phyloP scores from a whole-genome alignment of 2,113 vertebrate species.

The Galemys pyrenaicus region DNA sequence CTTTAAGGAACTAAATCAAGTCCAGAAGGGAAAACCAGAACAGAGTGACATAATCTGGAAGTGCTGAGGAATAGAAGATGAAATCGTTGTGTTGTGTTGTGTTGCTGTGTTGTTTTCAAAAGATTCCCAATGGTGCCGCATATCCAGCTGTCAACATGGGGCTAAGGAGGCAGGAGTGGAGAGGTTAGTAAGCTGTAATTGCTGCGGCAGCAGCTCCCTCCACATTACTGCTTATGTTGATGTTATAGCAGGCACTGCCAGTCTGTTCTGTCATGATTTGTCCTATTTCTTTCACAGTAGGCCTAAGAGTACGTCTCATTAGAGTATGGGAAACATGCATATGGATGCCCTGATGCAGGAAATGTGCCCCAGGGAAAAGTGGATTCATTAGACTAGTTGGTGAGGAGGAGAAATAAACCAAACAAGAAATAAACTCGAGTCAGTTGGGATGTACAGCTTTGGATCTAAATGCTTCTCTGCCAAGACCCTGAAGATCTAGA shows the following conservation, averaged over 20 bases:
- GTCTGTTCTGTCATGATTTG: background rate
- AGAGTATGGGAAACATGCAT: background rate
- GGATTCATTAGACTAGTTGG: background rate
- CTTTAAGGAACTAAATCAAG: background rate
- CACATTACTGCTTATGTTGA: background rate
- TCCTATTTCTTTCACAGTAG: constrained; percentile 46
- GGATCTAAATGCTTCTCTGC: background rate
- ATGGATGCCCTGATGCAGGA: background rate
- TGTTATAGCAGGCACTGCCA: background rate
- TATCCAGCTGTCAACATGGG: background rate
- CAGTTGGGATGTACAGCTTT: background rate
- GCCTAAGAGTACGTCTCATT: background rate
- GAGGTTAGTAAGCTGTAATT: background rate
- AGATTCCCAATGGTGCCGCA: background rate
- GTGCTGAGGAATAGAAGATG: background rate
- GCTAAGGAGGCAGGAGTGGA: background rate
- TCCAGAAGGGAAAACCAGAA: background rate
- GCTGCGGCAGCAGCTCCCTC: background rate
- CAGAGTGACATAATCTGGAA: background rate
- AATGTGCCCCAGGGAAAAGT: background rate
- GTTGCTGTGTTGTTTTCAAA: background rate
- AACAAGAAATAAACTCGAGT: background rate
- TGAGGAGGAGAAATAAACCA: background rate
- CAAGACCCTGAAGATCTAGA: background rate
- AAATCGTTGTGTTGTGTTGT: background rate